Conservation (phyloP, 2,888 invertebrate species). For the Emesis castigata region DNA sequence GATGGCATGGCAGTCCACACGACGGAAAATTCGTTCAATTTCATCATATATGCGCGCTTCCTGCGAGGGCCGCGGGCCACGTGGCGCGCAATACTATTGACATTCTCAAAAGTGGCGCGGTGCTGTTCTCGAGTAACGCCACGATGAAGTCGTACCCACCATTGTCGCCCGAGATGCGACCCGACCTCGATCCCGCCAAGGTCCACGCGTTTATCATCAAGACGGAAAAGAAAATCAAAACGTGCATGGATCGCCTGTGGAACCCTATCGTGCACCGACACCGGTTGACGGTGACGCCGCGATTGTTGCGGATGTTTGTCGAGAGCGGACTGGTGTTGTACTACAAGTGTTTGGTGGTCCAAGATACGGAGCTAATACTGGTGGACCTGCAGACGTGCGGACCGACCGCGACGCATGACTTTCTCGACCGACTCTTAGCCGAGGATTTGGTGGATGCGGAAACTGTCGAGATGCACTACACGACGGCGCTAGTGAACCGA, state of each 20-base stretch:
- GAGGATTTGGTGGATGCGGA: slow-evolving; percentile 6
- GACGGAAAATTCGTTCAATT: slow-evolving; percentile 7
- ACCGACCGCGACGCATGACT: slow-evolving; percentile 4
- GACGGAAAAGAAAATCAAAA: slow-evolving; percentile 8
- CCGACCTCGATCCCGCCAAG: slow-evolving; percentile 4
- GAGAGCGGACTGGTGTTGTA: slow-evolving; percentile 14
- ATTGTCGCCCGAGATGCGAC: slow-evolving; percentile 5
- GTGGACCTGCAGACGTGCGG: slow-evolving; percentile 9
- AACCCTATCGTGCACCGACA: slow-evolving; percentile 11
- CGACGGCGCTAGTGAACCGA: not conserved
- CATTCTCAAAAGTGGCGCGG: slow-evolving; percentile 5
- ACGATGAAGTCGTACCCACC: slow-evolving; percentile 12
- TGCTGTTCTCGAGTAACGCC: slow-evolving; percentile 9
- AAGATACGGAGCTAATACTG: slow-evolving; percentile 2
- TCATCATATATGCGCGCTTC: slow-evolving; percentile 8
- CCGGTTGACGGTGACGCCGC: slow-evolving; percentile 9
- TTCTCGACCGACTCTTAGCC: slow-evolving; percentile 1
- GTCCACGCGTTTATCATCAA: slow-evolving; percentile 4
- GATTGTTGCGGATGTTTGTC: slow-evolving; percentile 6
- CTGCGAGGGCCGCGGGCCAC: not conserved
- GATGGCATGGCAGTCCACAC: not conserved
- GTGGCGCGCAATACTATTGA: slow-evolving; percentile 11
- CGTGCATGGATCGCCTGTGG: slow-evolving; percentile 12
- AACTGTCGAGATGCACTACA: slow-evolving; percentile 9
- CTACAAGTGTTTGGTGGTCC: slow-evolving; percentile 7